Base-by-base conservation (phyloP, 2,888 invertebrate genomes). In the Nowickia ferox region DNA sequence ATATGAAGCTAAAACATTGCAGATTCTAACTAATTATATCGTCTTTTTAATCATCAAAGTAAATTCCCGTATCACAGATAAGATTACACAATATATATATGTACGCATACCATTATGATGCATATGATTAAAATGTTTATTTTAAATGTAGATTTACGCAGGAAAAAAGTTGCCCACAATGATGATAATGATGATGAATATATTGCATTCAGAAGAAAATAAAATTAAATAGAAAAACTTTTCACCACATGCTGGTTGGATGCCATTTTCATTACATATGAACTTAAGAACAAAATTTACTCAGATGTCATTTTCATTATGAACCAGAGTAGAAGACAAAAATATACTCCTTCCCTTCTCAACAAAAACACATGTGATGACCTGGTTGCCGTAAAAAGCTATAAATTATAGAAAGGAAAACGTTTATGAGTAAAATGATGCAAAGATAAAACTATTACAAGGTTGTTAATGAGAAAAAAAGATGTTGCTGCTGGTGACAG, bases 381-480 rank as follows among this genome's bases (percentile, higher is more conserved):
- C 84, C 84, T 81, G 84, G 59, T 81, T 84, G 59, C 42, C 65
- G 13, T 15, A 65, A 59, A 78, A 66, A 13, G 1, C 42, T 40
- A 69, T 74, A 68, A 68, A 72, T 53, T 51, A 69, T 55, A 48
- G 46, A 30, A 30, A 57, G 40, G 22, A 38, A 66, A 59, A 44
- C 53, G 6, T 63, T 13, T 42, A 38, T 22, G 30, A 53, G 30
- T 30, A 48, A 80, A 66, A 57, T 80, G 22, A 68, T 61, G 59
- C 57, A 75, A 66, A 61, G 44, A 46, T 11, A 55, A 63, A 84
- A 81, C 72, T 81, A 77, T 84, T 84, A 84, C 84, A 84, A 84
- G 84, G 84, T 81, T 84, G 59, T 38, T 61, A 75, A 81, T 51
- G 53, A 53, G 44, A 17, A 22, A 42, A 65, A 44, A 17, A 38